Evolutionary conservation across 2,888 invertebrate species (phyloP), one percentile per base, ranked within the genome.

Genomic region (Phalera bucephala): DNA sequence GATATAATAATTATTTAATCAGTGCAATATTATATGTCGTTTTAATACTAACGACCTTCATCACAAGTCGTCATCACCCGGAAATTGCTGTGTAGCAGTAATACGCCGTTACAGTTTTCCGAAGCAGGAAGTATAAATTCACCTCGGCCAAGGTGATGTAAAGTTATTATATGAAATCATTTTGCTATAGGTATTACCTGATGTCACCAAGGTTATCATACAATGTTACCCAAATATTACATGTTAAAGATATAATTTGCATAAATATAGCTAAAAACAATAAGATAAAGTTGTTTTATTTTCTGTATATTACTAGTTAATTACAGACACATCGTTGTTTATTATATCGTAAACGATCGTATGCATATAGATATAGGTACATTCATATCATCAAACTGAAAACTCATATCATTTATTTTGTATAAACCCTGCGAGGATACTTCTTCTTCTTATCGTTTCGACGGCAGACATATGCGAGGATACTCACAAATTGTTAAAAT

Each of bases 61-160:
- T 60, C 56, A 57, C 45, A 49, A 53, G 53, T 59, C 83, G 84
- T 82, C 86, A 83, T 81, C 72, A 85, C 83, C 78, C 81, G 87
- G 87, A 88, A 88, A 74, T 68, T 53, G 64, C 67, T 66, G 64
- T 70, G 63, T 75, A 72, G 76, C 72, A 70, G 72, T 79, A 80
- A 78, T 70, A 73, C 64, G 67, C 64, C 72, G 81, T 80, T 83
- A 86, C 85, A 85, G 80, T 86, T 87, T 86, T 83, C 83, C 80
- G 74, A 86, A 85, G 78, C 74, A 84, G 87, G 87, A 87, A 87
- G 74, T 80, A 66, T 76, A 70, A 69, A 73, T 69, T 70, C 61
- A 56, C 55, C 44, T 57, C 67, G 71, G 67, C 74, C 84, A 85
- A 85, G 86, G 86, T 66, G 59, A 79, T 70, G 74, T 72, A 72